Conservation (phyloP, 2,888 invertebrate species). For the Xestoiulus laeticollis region DNA sequence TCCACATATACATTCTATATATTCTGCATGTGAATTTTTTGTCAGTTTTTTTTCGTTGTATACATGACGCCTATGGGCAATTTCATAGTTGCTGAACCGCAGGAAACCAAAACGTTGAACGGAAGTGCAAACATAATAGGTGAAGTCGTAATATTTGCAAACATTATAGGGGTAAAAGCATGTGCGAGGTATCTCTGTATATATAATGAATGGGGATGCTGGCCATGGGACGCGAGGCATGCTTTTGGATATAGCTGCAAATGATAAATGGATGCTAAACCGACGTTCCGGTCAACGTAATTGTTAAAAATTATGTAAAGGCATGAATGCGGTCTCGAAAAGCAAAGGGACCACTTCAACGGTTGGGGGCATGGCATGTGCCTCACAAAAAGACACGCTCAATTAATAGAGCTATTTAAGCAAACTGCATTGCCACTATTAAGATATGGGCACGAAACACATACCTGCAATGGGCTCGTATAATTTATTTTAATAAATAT, state of each 20-base stretch:
- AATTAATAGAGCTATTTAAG: neutral
- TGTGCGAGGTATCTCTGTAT: neutral
- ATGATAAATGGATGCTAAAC: neutral
- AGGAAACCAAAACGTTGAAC: neutral
- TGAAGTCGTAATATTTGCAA: neutral
- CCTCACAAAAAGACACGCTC: neutral
- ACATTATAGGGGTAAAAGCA: neutral
- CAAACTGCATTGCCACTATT: too few relatives aligned
- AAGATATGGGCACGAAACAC: too few relatives aligned
- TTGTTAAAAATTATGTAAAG: neutral
- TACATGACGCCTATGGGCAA: neutral
- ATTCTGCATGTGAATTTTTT: too few relatives aligned
- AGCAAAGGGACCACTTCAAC: neutral
- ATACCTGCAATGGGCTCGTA: too few relatives aligned
- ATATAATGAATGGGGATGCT: neutral
- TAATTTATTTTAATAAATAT: too few relatives aligned
- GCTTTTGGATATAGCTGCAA: neutral
- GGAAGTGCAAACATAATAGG: conserved; percentile 1
- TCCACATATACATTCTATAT: too few relatives aligned
- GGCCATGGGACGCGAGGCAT: neutral
- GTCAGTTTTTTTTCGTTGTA: neutral
- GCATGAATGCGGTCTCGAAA: neutral
- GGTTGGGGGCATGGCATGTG: neutral
- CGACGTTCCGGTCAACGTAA: neutral
- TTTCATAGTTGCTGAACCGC: neutral